Conservation (phyloP, 2,888 invertebrate species). For the Phrixothrix hirtus region DNA sequence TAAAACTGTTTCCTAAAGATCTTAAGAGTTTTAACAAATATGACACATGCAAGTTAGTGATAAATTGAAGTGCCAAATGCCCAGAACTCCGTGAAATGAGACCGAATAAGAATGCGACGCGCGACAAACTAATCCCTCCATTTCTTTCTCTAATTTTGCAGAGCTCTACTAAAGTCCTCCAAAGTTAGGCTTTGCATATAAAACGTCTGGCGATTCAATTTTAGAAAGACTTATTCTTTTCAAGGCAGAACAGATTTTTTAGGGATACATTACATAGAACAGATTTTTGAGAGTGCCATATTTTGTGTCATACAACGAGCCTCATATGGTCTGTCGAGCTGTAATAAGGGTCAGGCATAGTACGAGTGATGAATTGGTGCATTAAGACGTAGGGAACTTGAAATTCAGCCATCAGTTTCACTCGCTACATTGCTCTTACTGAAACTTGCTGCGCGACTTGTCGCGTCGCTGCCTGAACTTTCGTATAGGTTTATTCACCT, state of each 20-base stretch:
- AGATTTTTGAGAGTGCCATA: slow-evolving; percentile 27
- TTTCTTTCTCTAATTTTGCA: slow-evolving; percentile 55
- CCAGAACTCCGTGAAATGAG: slow-evolving; percentile 53
- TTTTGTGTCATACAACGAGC: slow-evolving; percentile 26
- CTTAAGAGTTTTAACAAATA: slow-evolving; percentile 35
- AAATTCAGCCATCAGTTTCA: slow-evolving; percentile 54
- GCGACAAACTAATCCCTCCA: slow-evolving; percentile 52
- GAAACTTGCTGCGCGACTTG: slow-evolving; percentile 32
- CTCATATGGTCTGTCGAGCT: slow-evolving; percentile 26
- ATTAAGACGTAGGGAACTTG: slow-evolving; percentile 53
- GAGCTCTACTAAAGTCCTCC: slow-evolving; percentile 49
- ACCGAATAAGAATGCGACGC: slow-evolving; percentile 51
- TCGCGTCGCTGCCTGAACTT: slow-evolving; percentile 29
- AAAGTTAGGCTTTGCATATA: slow-evolving; percentile 54
- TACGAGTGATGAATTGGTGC: slow-evolving; percentile 52
- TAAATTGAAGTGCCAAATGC: slow-evolving; percentile 49
- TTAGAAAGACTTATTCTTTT: slow-evolving; percentile 34
- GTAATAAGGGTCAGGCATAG: slow-evolving; percentile 47
- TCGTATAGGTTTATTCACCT: slow-evolving; percentile 35
- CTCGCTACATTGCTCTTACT: slow-evolving; percentile 49
- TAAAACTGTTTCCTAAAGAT: slow-evolving; percentile 29
- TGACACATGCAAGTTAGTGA: slow-evolving; percentile 42
- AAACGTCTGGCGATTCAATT: slow-evolving; percentile 52
- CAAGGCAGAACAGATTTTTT: slow-evolving; percentile 24
- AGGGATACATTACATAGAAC: slow-evolving; percentile 24